These are phyloP conservation scores for Pseudomyrmex sp. DNA, from an alignment of 1,140 invertebrate species.

Conservation along the genomic window DNA sequence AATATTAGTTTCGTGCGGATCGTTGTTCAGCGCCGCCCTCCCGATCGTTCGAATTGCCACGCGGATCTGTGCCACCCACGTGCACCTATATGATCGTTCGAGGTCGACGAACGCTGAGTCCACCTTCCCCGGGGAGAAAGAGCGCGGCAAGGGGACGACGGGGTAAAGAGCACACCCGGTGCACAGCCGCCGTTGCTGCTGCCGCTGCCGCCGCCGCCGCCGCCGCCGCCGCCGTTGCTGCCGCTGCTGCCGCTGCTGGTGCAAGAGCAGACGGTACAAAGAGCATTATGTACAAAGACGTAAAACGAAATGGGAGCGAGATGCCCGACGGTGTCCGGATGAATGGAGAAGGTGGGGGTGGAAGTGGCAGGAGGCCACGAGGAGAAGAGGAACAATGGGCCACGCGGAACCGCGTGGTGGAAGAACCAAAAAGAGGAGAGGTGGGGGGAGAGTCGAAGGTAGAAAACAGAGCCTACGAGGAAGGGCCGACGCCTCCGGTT, in stretches of 20 bases:
- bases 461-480: conserved; percentile 57
- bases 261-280: conserved; percentile 76
- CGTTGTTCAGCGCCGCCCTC: background rate
- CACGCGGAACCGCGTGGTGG: conserved; percentile 33
- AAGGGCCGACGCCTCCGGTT: conserved; percentile 55
- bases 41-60: conserved; percentile 46
- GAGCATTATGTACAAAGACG: conserved; percentile 81
- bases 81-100: conserved; percentile 71
- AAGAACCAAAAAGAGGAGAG: conserved; percentile 27
- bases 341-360: conserved; percentile 73
- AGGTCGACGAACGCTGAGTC: conserved; percentile 74
- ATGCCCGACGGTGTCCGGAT: conserved; percentile 77
- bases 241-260: conserved; percentile 45
- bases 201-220: conserved; percentile 38
- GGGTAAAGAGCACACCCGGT: conserved; percentile 50
- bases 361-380: conserved; percentile 38
- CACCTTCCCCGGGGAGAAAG: conserved; percentile 59
- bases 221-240: conserved; percentile 2
- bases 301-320: conserved; percentile 80
- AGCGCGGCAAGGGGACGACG: conserved; percentile 39
- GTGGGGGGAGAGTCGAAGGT: conserved; percentile 55
- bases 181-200: conserved; percentile 1
- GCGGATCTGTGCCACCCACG: conserved; percentile 71
- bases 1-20: background rate
- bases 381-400: conserved; percentile 54